A percentile compares a stretch with the other conserved stretches of the same genome.
These are phyloP conservation scores for Poecilia picta DNA, from an alignment of 2,797 vertebrate genomes.

Conservation along the genomic window DNA sequence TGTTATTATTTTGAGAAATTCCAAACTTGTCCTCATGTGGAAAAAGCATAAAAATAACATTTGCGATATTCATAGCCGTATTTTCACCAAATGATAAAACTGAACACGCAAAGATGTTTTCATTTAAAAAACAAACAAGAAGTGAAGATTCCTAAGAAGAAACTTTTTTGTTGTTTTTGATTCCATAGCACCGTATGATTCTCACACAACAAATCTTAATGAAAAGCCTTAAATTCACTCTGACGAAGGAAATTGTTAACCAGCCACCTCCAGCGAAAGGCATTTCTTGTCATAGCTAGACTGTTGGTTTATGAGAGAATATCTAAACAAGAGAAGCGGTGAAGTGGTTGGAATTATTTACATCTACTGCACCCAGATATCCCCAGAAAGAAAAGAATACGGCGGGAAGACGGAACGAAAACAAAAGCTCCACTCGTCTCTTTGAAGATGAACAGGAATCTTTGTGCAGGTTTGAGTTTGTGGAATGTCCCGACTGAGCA, in stretches of 20 bases:
- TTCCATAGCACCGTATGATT: not conserved
- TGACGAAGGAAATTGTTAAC: not conserved
- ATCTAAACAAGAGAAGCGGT: not conserved
- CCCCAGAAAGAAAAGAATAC: not conserved
- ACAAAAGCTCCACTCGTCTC: constrained; percentile 9
- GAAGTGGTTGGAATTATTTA: not conserved
- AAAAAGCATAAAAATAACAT: not conserved
- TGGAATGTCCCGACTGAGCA: constrained; percentile 37
- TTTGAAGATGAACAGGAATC: constrained; percentile 29
- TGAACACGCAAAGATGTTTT: not conserved
- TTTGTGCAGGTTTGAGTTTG: constrained; percentile 30
- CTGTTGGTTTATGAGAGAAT: not conserved
- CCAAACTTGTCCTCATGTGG: not conserved
- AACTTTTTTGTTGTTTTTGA: not conserved
- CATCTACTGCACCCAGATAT: not conserved
- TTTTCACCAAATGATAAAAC: not conserved
- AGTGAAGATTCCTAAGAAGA: not conserved
- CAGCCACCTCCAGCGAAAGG: not conserved
- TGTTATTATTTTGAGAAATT: not conserved
- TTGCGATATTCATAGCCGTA: not conserved
- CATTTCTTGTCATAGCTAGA: not conserved
- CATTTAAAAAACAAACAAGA: not conserved
- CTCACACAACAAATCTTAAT: no score
- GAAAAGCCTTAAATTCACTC: not conserved
- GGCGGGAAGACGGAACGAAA: not conserved